Evolutionary conservation across 2,113 vertebrate species (phyloP).

Genomic region (Notothenia rossii): DNA sequence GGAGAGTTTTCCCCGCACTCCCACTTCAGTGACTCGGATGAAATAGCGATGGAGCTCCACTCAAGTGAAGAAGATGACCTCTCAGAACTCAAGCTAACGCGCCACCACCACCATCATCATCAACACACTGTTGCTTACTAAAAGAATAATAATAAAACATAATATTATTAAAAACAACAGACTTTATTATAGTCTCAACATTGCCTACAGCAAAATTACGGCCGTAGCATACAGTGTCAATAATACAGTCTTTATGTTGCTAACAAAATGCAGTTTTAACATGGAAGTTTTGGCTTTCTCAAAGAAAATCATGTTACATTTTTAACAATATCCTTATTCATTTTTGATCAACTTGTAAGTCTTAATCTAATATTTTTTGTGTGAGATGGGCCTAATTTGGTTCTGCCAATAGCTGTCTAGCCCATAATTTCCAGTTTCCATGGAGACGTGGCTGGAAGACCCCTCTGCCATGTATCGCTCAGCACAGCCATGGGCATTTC

Average conservation of each 20-base stretch:
- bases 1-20: constrained; percentile 96
- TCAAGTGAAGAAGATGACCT: constrained; percentile 86
- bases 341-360: constrained; percentile 57
- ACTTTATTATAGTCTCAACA: neutral
- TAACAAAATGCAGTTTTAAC: constrained; percentile 34
- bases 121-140: constrained; percentile 64
- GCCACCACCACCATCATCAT: constrained; percentile 63
- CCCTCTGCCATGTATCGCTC: constrained; percentile 84
- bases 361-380: constrained; percentile 51
- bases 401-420: constrained; percentile 81
- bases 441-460: constrained; percentile 78
- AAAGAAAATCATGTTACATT: constrained; percentile 25
- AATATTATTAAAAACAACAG: neutral
- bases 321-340: constrained; percentile 40
- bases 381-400: constrained; percentile 72
- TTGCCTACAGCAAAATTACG: constrained; percentile 8
- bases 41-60: constrained; percentile 86
- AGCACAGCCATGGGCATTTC: constrained; percentile 84
- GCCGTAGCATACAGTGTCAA: constrained; percentile 73
- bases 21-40: constrained; percentile 98
- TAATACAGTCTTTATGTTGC: constrained; percentile 38
- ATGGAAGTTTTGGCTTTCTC: constrained; percentile 10
- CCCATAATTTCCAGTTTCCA: constrained; percentile 68
- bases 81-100: constrained; percentile 79
- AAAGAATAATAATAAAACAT: constrained; percentile 12